phyloP scores from a whole-genome alignment of 1,140 invertebrate species.

The Mamestra configurata region DNA sequence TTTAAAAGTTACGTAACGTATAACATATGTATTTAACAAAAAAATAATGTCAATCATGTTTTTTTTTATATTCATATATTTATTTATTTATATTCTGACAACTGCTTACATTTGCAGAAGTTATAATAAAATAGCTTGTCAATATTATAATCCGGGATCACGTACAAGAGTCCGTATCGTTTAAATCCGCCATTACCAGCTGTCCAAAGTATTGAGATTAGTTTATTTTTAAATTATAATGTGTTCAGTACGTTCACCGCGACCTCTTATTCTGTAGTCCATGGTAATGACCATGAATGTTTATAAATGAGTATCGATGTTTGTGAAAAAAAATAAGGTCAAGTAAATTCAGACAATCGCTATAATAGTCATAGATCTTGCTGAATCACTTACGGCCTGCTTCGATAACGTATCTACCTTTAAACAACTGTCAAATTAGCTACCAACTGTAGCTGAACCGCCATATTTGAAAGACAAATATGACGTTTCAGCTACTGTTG shows the following conservation, averaged over 20 bases:
- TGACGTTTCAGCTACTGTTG: too few species aligned
- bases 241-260: neutral
- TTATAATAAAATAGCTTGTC: neutral
- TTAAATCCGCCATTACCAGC: slow-evolving; percentile 27
- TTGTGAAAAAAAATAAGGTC: neutral
- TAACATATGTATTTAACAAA: neutral
- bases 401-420: too few species aligned
- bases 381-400: neutral
- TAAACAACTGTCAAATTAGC: too few species aligned
- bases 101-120: neutral
- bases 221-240: slow-evolving; percentile 33
- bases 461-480: too few species aligned
- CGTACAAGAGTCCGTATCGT: neutral
- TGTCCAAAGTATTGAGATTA: slow-evolving; percentile 33
- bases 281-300: neutral
- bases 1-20: too few species aligned
- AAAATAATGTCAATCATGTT: neutral
- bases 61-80: neutral
- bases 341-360: neutral
- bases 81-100: neutral
- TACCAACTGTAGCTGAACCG: too few species aligned
- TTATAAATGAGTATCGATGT: neutral
- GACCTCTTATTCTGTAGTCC: neutral
- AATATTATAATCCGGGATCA: neutral
- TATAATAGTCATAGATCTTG: neutral